Evolutionary conservation across 2,113 vertebrate species (phyloP).

Genomic region (Sardina pilchardus): DNA sequence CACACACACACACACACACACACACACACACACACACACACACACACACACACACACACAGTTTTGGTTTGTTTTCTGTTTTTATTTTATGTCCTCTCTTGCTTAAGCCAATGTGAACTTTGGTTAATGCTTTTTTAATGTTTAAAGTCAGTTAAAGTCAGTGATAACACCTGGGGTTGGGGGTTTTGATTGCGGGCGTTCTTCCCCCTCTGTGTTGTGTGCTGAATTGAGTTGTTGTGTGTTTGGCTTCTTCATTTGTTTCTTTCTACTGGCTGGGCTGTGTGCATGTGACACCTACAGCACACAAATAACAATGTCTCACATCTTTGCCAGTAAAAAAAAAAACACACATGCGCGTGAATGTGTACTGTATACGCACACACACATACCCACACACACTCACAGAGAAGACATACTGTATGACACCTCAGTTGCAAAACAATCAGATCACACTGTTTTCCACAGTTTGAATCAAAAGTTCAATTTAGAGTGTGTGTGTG

Average conservation of each 20-base stretch:
- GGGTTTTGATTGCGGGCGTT: background rate
- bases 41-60: constrained; percentile 14
- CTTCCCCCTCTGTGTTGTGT: background rate
- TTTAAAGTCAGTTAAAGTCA: too few species aligned
- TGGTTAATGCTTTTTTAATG: too few species aligned
- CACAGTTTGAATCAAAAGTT: background rate
- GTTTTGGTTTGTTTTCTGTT: background rate
- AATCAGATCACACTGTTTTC: background rate
- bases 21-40: constrained; percentile 43
- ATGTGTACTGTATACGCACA: background rate
- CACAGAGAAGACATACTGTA: background rate
- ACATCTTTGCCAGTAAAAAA: background rate
- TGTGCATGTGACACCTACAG: constrained; percentile 3
- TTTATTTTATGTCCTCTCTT: background rate
- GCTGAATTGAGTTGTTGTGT: background rate
- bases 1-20: constrained; percentile 32
- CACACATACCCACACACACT: constrained; percentile 1
- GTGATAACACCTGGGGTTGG: background rate
- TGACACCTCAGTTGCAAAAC: background rate
- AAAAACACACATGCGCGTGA: background rate
- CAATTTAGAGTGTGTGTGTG: background rate
- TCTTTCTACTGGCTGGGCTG: background rate
- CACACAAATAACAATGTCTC: background rate
- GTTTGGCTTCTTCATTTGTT: background rate
- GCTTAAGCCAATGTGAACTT: too few species aligned